Evolutionary conservation across 2,113 vertebrate genomes (phyloP).

Genomic region (Leptocoma aspasia): DNA sequence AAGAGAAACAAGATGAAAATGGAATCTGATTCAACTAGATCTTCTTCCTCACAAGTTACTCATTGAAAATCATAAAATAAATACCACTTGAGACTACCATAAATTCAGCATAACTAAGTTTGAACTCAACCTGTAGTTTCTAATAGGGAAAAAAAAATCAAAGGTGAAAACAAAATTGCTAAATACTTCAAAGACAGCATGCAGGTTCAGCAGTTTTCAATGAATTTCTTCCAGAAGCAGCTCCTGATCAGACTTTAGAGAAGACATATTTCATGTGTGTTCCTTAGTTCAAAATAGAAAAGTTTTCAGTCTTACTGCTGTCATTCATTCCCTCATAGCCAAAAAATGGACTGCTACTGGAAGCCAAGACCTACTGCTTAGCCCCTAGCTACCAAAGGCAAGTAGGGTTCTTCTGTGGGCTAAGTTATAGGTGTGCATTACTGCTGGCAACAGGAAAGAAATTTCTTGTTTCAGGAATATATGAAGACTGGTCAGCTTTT

Average conservation of each 20-base stretch:
- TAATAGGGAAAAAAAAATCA: background rate
- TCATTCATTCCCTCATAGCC: background rate
- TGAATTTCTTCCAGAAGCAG: background rate
- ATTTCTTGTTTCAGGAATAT: background rate
- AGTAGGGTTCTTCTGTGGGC: background rate
- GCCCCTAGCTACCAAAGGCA: background rate
- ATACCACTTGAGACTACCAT: background rate
- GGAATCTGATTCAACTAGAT: background rate
- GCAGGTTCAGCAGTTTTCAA: background rate
- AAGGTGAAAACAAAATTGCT: slow-evolving; percentile 11
- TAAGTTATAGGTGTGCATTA: background rate
- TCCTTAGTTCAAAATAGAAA: background rate
- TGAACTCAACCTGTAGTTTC: background rate
- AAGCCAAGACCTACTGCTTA: background rate
- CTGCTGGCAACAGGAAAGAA: background rate
- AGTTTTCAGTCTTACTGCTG: background rate
- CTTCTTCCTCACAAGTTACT: background rate
- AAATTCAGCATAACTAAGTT: background rate
- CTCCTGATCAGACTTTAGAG: background rate
- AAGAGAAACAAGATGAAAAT: background rate
- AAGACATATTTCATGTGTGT: background rate
- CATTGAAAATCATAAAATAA: background rate
- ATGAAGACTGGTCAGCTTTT: background rate
- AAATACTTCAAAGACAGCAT: background rate
- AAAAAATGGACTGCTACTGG: background rate